Conservation (phyloP, 1,140 invertebrate genomes). For the Scaptodrosophila lebanonensis region DNA sequence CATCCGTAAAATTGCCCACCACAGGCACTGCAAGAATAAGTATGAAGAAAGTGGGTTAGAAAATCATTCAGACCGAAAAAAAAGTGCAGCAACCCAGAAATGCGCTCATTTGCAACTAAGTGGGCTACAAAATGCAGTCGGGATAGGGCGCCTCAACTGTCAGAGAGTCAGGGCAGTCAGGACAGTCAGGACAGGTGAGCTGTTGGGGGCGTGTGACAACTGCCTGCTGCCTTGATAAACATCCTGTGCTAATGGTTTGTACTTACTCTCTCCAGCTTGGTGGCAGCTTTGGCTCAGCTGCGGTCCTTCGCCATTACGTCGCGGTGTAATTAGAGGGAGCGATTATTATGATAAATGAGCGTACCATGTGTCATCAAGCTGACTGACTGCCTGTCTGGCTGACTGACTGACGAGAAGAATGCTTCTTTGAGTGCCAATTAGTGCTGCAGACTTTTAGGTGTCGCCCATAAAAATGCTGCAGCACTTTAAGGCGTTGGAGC, state of each 20-base stretch:
- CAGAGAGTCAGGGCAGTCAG: neutral
- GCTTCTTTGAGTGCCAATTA: constrained; percentile 54
- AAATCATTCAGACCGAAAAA: neutral
- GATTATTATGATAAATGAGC: constrained; percentile 65
- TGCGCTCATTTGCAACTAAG: constrained; percentile 29
- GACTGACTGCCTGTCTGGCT: no score
- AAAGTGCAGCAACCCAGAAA: constrained; percentile 2
- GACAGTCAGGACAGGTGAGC: neutral
- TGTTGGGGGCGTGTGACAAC: constrained; percentile 29
- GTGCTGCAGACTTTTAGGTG: constrained; percentile 61
- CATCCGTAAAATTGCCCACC: constrained; percentile 84
- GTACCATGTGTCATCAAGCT: constrained; percentile 19
- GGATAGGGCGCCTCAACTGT: constrained; percentile 12
- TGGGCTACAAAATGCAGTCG: constrained; percentile 20
- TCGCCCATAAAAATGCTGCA: constrained; percentile 23
- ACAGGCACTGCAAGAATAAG: constrained; percentile 79
- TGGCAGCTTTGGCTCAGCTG: no score
- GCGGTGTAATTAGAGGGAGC: constrained; percentile 18
- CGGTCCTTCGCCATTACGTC: no score
- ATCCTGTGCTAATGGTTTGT: constrained; percentile 48
- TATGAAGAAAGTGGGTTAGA: constrained; percentile 31
- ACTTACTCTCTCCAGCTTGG: no score
- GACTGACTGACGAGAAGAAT: constrained; percentile 15
- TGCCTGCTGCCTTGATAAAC: constrained; percentile 53
- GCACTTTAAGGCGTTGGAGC: constrained; percentile 31